A percentile compares a stretch with the other conserved stretches of the same genome.
Evolutionary conservation across 2,797 vertebrate genomes (phyloP).

Genomic region (Oreortyx pictus): DNA sequence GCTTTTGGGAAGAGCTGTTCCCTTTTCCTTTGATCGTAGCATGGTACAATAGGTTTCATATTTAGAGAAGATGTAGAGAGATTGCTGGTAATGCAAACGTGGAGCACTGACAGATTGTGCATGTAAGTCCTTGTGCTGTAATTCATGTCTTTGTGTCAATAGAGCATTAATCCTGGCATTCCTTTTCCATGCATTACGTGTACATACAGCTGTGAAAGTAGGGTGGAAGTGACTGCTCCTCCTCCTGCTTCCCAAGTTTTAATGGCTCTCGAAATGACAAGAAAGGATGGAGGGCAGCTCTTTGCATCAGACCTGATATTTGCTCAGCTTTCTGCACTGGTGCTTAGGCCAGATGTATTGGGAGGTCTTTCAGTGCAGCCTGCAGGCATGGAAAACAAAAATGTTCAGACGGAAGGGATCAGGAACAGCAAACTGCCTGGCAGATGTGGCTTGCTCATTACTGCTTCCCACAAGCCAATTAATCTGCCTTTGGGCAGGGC

Average conservation of each 20-base stretch:
- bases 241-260: background rate
- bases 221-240: background rate
- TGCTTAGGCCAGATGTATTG: background rate
- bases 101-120: background rate
- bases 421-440: background rate
- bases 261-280: background rate
- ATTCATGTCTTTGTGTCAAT: background rate
- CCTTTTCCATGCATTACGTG: background rate
- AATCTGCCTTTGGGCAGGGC: background rate
- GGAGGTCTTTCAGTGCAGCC: background rate
- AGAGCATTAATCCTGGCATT: background rate
- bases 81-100: background rate
- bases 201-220: background rate
- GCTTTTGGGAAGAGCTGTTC: background rate
- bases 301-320: background rate
- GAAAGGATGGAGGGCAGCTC: background rate
- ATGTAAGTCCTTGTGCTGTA: background rate
- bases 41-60: background rate
- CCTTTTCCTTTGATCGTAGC: background rate
- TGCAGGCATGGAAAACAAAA: background rate
- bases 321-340: background rate
- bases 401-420: background rate
- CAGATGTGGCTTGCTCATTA: background rate
- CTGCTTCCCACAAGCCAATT: background rate
- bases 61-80: background rate